Evolutionary conservation across 2,888 invertebrate species (phyloP), one percentile per base, ranked within the genome.

Genomic region (Autographa pulchrina): DNA sequence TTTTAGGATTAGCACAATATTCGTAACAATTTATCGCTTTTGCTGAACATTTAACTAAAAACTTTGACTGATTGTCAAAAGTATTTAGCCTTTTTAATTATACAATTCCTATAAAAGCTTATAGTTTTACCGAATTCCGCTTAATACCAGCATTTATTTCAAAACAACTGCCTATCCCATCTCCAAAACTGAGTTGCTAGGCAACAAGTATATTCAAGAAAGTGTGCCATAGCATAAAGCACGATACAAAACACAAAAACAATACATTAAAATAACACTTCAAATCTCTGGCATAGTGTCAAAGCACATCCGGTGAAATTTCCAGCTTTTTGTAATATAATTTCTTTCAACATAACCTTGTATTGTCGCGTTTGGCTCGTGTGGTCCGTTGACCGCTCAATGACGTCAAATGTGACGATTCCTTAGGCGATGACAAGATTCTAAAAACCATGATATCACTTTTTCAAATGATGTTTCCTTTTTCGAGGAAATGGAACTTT

Each of bases 291-390:
- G 25, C 1, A 25, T 25, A 54, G 76, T 62, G 9, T 38, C 38
- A 67, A 43, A 64, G 25, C 32, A n/a, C 4, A n/a, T 65, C 70
- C n/a, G 61, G 65, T 54, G 76, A 75, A 70, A 79, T 77, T 62
- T 63, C 43, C 68, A 54, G 20, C 58, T 41, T 54, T 11, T 65
- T 65, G 62, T 65, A 62, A 7, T 38, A 25, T 56, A 14, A 54
- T 73, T 72, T 72, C 38, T 78, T 66, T 59, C 54, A 54, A 16
- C 52, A 48, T 65, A 43, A 2, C 75, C 62, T 74, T 70, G 61
- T 25, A 9, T 38, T 56, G 11, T 52, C 38, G 18, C 31, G 20
- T 38, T 78, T 62, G 43, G 20, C 54, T 16, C 25, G 11, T 38
- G 56, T 56, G 11, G 25, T 59, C 13, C 2, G 13, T 35, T 20